Evolutionary conservation across 2,113 vertebrate genomes (phyloP).

Genomic region (Cyrtonyx montezumae): DNA sequence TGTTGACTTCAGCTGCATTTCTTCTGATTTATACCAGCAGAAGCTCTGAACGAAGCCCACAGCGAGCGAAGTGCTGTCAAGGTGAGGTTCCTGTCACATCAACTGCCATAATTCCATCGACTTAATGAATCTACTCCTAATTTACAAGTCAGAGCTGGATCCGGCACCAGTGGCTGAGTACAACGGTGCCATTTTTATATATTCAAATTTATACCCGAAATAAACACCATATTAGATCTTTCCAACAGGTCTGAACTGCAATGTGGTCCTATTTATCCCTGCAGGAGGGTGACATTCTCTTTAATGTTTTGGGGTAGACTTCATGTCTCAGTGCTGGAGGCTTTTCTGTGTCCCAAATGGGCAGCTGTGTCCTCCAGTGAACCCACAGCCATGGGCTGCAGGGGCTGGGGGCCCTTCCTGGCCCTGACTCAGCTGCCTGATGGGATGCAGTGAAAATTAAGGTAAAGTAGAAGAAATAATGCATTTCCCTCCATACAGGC

Average conservation of each 20-base stretch:
- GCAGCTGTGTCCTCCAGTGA: not conserved
- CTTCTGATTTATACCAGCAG: not conserved
- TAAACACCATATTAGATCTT: slow-evolving; percentile 33
- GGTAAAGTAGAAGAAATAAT: not conserved
- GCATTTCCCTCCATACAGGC: not conserved
- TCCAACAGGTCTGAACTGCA: not conserved
- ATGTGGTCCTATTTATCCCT: not conserved
- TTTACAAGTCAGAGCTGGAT: slow-evolving; percentile 45
- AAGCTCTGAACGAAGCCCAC: not conserved
- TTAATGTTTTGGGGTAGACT: not conserved
- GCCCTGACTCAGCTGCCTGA: not conserved
- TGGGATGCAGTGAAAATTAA: not conserved
- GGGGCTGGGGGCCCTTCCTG: not conserved
- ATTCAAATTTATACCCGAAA: slow-evolving; percentile 51
- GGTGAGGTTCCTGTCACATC: slow-evolving; percentile 41
- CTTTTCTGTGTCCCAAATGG: not conserved
- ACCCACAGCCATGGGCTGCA: not conserved
- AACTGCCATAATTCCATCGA: slow-evolving; percentile 25
- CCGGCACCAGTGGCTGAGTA: not conserved
- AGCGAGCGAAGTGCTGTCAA: slow-evolving; percentile 17
- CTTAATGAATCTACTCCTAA: slow-evolving; percentile 39
- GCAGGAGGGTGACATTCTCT: not conserved
- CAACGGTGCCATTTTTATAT: slow-evolving; percentile 37
- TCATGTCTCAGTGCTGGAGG: not conserved
- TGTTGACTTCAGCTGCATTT: not conserved